Evolutionary conservation across 2,113 vertebrate genomes (phyloP), one percentile per base, ranked within the genome.

Genomic region (Abramis brama): DNA sequence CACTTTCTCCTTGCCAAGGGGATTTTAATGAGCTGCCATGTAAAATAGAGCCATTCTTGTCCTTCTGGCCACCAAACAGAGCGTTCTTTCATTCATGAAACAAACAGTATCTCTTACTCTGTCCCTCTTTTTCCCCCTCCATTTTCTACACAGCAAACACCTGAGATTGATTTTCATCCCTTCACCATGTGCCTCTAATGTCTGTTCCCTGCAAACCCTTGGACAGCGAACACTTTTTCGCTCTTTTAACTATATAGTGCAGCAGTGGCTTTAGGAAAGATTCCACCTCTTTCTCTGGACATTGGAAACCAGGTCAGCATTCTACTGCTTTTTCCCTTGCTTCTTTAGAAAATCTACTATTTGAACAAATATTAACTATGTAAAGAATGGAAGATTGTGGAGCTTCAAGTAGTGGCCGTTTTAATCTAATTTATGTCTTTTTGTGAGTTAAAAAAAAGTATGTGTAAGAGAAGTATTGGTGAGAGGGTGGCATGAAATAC

Each of bases 21-120:
- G 77, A 88, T 91, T 93, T 92, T 92, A 93, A 92, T 93, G 90
- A 93, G 91, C 90, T 91, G 88, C 90, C 90, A 78, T 36, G 91
- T 90, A 93, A 94, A 94, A 94, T 89, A 90, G 92, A 91, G 87
- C 91, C 92, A 92, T 95, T 94, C 93, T 95, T 89, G 92, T 94
- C 89, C 91, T 86, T 88, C 91, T 94, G 94, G 93, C 93, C 87
- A 89, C 78, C 66, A 90, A 90, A 95, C 94, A 95, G 93, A 91
- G 91, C 86, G 86, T 89, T 92, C 12, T 94, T 95, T 95, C 93
- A 94, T 94, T 86, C 91, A 80, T 74, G 86, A 91, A 90, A 91
- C 90, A 90, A 93, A 92, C 93, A 84, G 88, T 91, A 92, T 91
- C 91, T 88, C 87, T 89, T 84, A 45, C 78, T 87, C 88, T 87